Base-by-base conservation (phyloP, 2,888 invertebrate genomes). In the Anoplius nigerrimus region DNA sequence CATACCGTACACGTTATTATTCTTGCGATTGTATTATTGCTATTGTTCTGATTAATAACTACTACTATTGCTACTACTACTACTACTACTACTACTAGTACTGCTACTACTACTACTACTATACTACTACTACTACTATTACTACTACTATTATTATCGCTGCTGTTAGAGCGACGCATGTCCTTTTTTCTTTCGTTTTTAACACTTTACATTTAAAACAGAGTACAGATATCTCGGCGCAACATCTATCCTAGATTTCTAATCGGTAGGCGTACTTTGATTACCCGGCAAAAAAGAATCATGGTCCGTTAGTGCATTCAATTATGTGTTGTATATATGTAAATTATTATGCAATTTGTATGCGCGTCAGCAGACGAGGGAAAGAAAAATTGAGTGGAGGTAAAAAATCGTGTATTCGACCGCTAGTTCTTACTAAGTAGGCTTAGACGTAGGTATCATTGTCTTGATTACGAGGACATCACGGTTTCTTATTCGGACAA, bases 251-350 rank as follows among this genome's bases (percentile, higher is more conserved):
- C 6, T 34, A 42, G 43, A 46, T 53, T 24, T 56, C 54, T 56
- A 42, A 27, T 52, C 57, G 34, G 13, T 57, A 16, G 51, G 18
- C 55, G 43, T 43, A 34, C 34, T 56, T n/a, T 20, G 18, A 16
- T 58, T 16, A 58, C 27, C 46, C 18, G 56, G 52, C 53, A 45
- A 34, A 56, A 62, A 69, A 15, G 56, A 72, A 46, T 69, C n/a
- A n/a, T n/a, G n/a, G 46, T 75, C 69, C 74, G 70, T 73, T 80
- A 64, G 80, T 82, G 82, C 81, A 82, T 85, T 84, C 81, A 81
- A 85, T 86, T 86, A 83, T 87, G 82, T 82, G 82, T 83, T 87
- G 87, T 88, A 88, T 79, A 87, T 85, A 87, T 87, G 88, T 87
- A 87, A 83, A 88, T 85, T 84, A 73, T 79, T 83, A 84, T 80